Evolutionary conservation across 92 coral and sea anemone genomes (phyloP).

Genomic region (Nematostella vectensis): DNA sequence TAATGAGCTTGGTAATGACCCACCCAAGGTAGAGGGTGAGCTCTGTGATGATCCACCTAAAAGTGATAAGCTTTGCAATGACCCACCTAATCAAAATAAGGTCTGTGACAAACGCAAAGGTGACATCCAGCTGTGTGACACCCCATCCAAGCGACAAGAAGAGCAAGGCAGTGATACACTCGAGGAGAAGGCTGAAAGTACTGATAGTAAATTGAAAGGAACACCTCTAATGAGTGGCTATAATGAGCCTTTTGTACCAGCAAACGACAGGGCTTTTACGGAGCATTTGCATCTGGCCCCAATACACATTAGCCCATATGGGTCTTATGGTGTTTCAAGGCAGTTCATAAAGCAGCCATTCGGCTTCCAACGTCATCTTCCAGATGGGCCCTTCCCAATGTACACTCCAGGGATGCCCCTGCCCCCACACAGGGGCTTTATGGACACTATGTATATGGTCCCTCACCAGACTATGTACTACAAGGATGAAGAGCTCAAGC

Average conservation of each 20-base stretch:
- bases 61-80: too few relatives aligned
- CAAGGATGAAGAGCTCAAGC: background rate
- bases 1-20: background rate
- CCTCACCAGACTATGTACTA: background rate
- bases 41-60: background rate
- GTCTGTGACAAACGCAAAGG: too few relatives aligned
- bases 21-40: background rate
- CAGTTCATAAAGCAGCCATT: background rate
- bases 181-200: background rate
- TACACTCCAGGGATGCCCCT: background rate
- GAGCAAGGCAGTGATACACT: background rate
- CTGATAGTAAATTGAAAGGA: background rate
- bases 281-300: background rate
- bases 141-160: background rate
- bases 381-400: background rate
- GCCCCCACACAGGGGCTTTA: background rate
- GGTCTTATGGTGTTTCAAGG: background rate
- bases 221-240: constrained; percentile 13
- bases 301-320: background rate
- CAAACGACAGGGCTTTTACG: constrained; percentile 16
- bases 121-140: background rate
- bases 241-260: constrained; percentile 26
- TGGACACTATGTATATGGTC: background rate
- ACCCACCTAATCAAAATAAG: too few relatives aligned
- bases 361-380: background rate